A percentile compares a stretch with the other conserved stretches of the same genome.
Conservation (phyloP, 2,113 vertebrate genomes). For the Microcebus tavaratra region DNA sequence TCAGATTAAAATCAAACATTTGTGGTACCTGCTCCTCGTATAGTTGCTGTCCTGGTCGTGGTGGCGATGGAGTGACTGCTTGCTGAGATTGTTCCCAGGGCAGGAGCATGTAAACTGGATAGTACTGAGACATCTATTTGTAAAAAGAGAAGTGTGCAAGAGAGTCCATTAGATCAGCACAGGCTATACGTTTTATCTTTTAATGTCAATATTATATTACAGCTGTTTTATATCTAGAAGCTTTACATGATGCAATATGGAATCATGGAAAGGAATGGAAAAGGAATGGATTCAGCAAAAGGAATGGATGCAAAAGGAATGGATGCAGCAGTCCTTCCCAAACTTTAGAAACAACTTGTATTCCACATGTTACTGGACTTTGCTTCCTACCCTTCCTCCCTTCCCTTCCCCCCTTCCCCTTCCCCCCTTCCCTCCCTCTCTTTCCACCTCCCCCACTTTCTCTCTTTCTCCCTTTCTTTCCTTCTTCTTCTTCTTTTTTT, state of each 20-base stretch:
- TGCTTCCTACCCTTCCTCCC: no score
- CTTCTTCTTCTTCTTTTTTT: no score
- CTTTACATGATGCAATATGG: not conserved
- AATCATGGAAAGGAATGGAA: not conserved
- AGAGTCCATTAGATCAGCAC: not conserved
- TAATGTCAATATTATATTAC: not conserved
- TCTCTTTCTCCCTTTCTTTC: no score
- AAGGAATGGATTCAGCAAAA: not conserved
- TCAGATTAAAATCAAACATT: not conserved
- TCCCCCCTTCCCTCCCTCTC: no score
- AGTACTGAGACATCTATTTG: conserved; percentile 43
- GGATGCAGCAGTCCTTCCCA: not conserved
- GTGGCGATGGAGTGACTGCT: not conserved
- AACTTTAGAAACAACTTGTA: not conserved
- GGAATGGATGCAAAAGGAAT: not conserved
- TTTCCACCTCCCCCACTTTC: no score
- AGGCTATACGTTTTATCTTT: not conserved
- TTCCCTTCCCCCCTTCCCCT: no score
- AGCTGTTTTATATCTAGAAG: not conserved
- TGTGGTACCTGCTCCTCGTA: conserved; percentile 66
- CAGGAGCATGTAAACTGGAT: conserved; percentile 64
- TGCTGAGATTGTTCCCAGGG: conserved; percentile 58
- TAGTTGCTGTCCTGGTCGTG: conserved; percentile 24
- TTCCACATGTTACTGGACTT: not conserved
- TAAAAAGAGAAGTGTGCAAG: not conserved